Conservation (phyloP, 2,888 invertebrate species). For the Trileptium ribeirensis region DNA sequence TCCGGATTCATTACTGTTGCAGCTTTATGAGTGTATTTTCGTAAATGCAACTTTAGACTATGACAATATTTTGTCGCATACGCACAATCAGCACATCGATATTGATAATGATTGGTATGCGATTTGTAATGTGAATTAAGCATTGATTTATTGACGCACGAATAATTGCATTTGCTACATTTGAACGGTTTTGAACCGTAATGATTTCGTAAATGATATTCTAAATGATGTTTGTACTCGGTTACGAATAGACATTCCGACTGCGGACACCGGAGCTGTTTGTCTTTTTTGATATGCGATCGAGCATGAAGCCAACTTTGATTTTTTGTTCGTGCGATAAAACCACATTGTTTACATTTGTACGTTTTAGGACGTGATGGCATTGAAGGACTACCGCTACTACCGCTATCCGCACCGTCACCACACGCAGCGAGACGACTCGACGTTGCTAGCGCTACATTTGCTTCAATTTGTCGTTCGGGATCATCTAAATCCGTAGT, state of each 20-base stretch:
- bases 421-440: neutral
- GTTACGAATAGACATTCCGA: conserved; percentile 98
- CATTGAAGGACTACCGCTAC: neutral
- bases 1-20: conserved; percentile 81
- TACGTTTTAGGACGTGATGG: conserved; percentile 63
- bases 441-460: neutral
- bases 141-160: conserved; percentile 97
- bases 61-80: conserved; percentile 98
- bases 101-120: conserved; percentile 61
- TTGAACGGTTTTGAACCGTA: conserved; percentile 89
- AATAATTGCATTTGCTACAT: conserved; percentile 57
- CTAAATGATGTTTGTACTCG: conserved; percentile 94
- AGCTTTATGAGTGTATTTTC: conserved; percentile 82
- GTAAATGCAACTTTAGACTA: conserved; percentile 84
- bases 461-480: neutral
- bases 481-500: neutral
- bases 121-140: conserved; percentile 94
- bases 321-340: conserved; percentile 73
- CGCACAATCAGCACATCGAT: conserved; percentile 73
- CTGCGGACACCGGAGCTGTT: conserved; percentile 76
- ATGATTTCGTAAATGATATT: conserved; percentile 92
- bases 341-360: conserved; percentile 85
- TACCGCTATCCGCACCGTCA: neutral
- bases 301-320: conserved; percentile 88
- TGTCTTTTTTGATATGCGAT: conserved; percentile 82